phyloP scores from a whole-genome alignment of 2,113 vertebrate genomes.

The Callipepla californica region DNA sequence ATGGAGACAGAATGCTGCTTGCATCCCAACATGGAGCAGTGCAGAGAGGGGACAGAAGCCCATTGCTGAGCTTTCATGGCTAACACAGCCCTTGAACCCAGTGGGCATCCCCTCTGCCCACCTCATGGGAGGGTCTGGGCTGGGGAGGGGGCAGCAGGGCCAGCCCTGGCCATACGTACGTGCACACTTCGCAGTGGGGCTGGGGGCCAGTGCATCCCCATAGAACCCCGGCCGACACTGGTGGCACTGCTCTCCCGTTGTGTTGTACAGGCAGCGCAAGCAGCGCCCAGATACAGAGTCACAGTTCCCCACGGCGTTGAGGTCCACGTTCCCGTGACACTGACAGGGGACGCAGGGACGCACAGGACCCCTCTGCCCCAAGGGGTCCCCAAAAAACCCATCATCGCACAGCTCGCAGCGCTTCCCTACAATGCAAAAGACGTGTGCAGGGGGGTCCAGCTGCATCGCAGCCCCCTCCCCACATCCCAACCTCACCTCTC shows the following conservation, averaged over 20 bases:
- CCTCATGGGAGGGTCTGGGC: neutral
- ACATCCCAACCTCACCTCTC: constrained; percentile 83
- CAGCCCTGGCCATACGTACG: constrained; percentile 70
- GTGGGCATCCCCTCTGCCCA: neutral
- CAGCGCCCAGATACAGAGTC: constrained; percentile 86
- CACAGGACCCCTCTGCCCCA: constrained; percentile 79
- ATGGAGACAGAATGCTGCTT: neutral
- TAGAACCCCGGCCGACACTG: constrained; percentile 86
- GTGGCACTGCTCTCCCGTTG: constrained; percentile 83
- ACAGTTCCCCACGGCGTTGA: constrained; percentile 88
- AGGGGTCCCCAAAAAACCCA: constrained; percentile 89
- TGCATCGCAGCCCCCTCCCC: rapidly evolving
- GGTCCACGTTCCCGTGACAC: constrained; percentile 88
- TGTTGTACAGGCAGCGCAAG: constrained; percentile 89
- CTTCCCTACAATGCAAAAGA: constrained; percentile 74
- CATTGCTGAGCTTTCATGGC: neutral
- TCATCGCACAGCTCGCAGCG: constrained; percentile 92
- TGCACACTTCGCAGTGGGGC: constrained; percentile 76
- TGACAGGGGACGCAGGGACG: constrained; percentile 83
- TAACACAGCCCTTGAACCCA: neutral
- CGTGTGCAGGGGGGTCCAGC: neutral
- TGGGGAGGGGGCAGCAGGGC: neutral
- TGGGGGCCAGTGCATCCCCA: constrained; percentile 76
- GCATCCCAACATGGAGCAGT: neutral
- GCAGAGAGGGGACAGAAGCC: neutral